A percentile compares a stretch with the other conserved stretches of the same genome.
phyloP scores from a whole-genome alignment of 2,888 invertebrate genomes.

The Leptinotarsa peninsularis region DNA sequence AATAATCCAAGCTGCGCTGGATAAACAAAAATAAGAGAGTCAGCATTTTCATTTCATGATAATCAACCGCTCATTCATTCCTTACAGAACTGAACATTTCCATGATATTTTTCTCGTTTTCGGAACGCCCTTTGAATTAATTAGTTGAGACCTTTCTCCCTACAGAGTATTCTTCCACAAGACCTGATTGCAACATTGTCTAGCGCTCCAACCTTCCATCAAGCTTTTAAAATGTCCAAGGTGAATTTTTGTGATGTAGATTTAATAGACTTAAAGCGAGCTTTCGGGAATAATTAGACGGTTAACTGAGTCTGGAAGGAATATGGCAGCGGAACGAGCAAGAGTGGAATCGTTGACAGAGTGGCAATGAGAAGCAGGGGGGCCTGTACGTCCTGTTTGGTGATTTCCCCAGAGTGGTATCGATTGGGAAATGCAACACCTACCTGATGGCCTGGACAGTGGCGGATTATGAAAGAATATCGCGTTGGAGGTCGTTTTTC shows the following conservation, averaged over 20 bases:
- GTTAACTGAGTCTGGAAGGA: conserved; percentile 55
- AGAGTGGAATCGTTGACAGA: conserved; percentile 47
- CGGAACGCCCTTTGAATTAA: background rate
- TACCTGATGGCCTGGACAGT: conserved; percentile 51
- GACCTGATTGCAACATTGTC: conserved; percentile 15
- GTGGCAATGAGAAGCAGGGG: conserved; percentile 50
- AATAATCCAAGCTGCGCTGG: no score
- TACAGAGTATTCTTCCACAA: conserved; percentile 4
- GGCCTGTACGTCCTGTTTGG: conserved; percentile 61
- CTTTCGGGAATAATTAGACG: conserved; percentile 57
- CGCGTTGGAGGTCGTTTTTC: background rate
- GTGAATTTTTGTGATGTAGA: conserved; percentile 50
- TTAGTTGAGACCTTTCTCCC: conserved; percentile 5
- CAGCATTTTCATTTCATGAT: no score
- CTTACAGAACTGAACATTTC: background rate
- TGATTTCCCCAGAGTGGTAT: conserved; percentile 66
- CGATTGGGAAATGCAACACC: conserved; percentile 64
- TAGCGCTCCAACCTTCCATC: conserved; percentile 31
- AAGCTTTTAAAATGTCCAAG: conserved; percentile 34
- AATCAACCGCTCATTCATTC: no score
- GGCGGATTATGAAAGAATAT: conserved; percentile 33
- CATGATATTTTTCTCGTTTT: background rate
- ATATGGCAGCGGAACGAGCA: conserved; percentile 52
- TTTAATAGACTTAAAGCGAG: conserved; percentile 52
- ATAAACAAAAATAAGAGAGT: no score